phyloP scores from a whole-genome alignment of 2,888 invertebrate species.

The Aelia acuminata region DNA sequence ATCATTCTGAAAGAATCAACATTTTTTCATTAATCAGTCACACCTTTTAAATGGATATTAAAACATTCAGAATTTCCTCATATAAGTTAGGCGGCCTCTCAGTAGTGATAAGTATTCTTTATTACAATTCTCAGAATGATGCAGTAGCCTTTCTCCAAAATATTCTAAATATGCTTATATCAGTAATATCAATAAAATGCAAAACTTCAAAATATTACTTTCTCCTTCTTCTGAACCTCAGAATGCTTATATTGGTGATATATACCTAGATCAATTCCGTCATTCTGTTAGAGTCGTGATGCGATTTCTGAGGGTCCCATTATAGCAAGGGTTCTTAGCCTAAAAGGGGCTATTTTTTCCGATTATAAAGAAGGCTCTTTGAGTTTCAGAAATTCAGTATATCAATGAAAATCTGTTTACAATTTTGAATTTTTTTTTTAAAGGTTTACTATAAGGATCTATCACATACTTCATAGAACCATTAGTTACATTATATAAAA shows the following conservation, averaged over 20 bases:
- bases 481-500: neutral
- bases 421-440: too few species aligned
- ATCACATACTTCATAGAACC: neutral
- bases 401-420: too few species aligned
- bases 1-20: neutral
- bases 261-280: neutral
- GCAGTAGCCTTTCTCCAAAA: neutral
- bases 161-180: constrained; percentile 8
- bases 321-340: constrained; percentile 15
- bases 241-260: neutral
- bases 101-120: neutral
- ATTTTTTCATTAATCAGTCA: neutral
- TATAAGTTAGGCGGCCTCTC: neutral
- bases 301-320: constrained; percentile 8
- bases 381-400: too few species aligned
- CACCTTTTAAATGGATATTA: neutral
- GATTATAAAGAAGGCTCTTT: too few species aligned
- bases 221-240: neutral
- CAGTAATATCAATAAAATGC: neutral
- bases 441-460: too few species aligned
- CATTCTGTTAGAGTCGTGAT: neutral
- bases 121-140: neutral
- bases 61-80: neutral
- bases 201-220: neutral
- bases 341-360: too few species aligned